phyloP scores from a whole-genome alignment of 2,113 vertebrate genomes.

The Scalopus aquaticus region DNA sequence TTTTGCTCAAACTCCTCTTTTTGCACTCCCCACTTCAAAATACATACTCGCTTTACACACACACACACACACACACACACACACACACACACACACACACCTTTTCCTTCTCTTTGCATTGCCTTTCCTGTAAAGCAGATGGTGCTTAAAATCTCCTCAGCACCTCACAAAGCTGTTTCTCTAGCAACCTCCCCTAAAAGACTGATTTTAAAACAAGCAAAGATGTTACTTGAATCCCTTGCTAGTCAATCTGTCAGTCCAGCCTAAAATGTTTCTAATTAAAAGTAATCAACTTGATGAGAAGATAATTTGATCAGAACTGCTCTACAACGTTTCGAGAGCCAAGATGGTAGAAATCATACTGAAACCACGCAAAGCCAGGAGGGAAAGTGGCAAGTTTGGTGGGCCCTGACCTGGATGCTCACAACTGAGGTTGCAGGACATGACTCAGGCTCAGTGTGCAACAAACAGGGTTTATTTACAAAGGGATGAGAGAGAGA shows the following conservation, averaged over 20 bases:
- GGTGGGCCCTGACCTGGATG: neutral
- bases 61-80: neutral
- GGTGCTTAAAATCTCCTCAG: conserved; percentile 58
- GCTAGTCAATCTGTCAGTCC: conserved; percentile 57
- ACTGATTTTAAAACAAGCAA: conserved; percentile 67
- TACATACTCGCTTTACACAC: neutral
- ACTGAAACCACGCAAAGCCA: neutral
- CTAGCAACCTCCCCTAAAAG: conserved; percentile 72
- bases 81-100: neutral
- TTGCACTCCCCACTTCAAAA: neutral
- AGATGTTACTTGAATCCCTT: conserved; percentile 59
- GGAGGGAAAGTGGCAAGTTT: neutral
- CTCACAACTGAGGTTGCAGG: too few species aligned
- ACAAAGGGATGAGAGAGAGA: too few species aligned
- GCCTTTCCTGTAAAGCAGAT: conserved; percentile 73
- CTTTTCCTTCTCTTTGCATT: conserved; percentile 34
- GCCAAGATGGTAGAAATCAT: neutral
- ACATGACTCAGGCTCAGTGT: too few species aligned
- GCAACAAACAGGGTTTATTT: too few species aligned
- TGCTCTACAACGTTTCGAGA: neutral
- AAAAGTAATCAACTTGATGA: conserved; percentile 43
- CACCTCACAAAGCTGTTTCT: conserved; percentile 71
- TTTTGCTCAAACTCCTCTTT: neutral
- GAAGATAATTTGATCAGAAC: conserved; percentile 19
- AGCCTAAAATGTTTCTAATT: conserved; percentile 36